Base-by-base conservation (phyloP, 2,797 vertebrate genomes). In the Zalophus californianus region DNA sequence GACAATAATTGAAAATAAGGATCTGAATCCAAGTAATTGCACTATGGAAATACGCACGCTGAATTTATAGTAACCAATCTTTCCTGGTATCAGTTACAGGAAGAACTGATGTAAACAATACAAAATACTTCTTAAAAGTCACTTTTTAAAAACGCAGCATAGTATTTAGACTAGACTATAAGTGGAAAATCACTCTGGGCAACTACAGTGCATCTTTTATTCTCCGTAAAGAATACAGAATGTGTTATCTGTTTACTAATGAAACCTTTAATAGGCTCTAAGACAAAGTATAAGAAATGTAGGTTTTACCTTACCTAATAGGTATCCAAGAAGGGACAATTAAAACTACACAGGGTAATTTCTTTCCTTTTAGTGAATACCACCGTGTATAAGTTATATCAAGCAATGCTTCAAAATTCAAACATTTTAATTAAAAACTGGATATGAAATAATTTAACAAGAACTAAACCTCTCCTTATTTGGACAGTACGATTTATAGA, bases 391-490 rank as follows among this genome's bases (percentile, higher is more conserved):
- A 54, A 35, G 25, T 25, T 41, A 25, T 35, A 79, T 8, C 56
- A 50, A 80, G 54, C 8, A 79, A 64, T 29, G 25, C 27, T 82
- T 86, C 66, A 75, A 41, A 96, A 41, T 68, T 72, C 64, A 73
- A 38, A 80, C 25, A 70, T 29, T 78, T 92, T 41, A 89, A 68
- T 38, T 91, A 75, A 83, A 94, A 87, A 60, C 35, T 78, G 38
- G 52, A 20, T 70, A 75, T 78, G n/a, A 94, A 94, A 73, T 48
- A 72, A 94, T 41, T 96, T 78, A 64, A 20, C 14, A 77, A 73
- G 35, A 84, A 78, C 7, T 50, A 23, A 85, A 25, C 41, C 38
- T 89, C 14, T 94, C 29, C 32, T 70, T 52, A 86, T 44, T 73
- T 70, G 80, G 58, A 92, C 25, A 38, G 18, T 35, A 89, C 58